Evolutionary conservation across 2,113 vertebrate genomes (phyloP), one percentile per base, ranked within the genome.

Genomic region (Alethe diademata): DNA sequence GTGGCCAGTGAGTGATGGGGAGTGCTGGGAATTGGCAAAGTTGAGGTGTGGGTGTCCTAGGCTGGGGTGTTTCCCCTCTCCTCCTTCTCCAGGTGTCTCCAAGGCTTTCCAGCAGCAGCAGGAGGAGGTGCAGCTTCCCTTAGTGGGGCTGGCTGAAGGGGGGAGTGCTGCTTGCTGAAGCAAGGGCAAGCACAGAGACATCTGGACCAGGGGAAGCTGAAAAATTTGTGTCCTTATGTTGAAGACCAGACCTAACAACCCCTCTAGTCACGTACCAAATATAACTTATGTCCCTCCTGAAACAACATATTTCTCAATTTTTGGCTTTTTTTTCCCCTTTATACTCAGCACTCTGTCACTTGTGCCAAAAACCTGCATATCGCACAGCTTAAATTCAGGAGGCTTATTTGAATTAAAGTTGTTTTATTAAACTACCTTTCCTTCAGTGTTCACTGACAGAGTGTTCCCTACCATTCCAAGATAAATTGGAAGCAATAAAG

Each of bases 331-430:
- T 66, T 26, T 35, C 35, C 22, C 40, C 28, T 62, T 70, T 16
- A 20, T 9, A 2, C 11, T 73, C 1, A 0, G 2, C 23, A 16
- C 67, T 70, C 14, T 1, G 1, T 47, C 54, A 33, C 23, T 71
- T 75, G 8, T 48, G 24, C 16, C 17, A 28, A 43, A 73, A 78
- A 4, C 5, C 2, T 64, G n/a, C 10, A 7, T 38, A 19, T 58
- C 12, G 5, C 36, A 24, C 29, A 78, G 25, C 9, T 58, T 47
- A 25, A 40, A 57, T n/a, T 67, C 19, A 38, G 36, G 29, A 51
- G 45, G 14, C 14, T 40, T 51, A 26, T 8, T 85, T 70, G 70
- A 76, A 75, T 61, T 47, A 24, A 66, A 81, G 28, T 54, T 79
- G 23, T 36, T 82, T 85, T 70, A 57, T 82, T 92, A 66, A 92